phyloP scores from a whole-genome alignment of 1,140 invertebrate species.

The Tribolium castaneum region DNA sequence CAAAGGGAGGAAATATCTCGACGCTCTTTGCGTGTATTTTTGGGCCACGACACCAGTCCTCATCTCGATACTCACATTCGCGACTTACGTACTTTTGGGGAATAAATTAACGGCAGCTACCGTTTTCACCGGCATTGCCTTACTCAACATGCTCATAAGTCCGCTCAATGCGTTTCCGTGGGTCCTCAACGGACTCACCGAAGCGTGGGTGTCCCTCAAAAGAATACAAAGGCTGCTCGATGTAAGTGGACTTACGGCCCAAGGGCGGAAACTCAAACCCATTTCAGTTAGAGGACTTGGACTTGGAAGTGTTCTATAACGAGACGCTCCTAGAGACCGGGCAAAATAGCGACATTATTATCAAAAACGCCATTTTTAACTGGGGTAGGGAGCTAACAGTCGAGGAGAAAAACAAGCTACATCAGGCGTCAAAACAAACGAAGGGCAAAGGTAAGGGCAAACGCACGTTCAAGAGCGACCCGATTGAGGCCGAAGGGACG shows the following conservation, averaged over 20 bases:
- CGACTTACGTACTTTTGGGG: conserved; percentile 86
- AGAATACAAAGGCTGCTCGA: conserved; percentile 81
- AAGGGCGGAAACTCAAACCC: too few species aligned
- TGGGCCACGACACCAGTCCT: conserved; percentile 99
- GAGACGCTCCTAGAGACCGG: conserved; percentile 42
- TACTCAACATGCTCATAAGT: conserved; percentile 95
- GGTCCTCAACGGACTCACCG: conserved; percentile 96
- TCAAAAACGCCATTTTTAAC: conserved; percentile 63
- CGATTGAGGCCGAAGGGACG: conserved; percentile 43
- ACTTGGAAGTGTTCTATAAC: conserved; percentile 65
- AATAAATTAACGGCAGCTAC: conserved; percentile 86
- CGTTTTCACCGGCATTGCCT: conserved; percentile 93
- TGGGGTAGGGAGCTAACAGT: conserved; percentile 60
- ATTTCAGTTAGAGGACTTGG: conserved; percentile 73
- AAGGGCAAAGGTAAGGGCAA: conserved; percentile 68
- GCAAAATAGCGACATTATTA: conserved; percentile 55
- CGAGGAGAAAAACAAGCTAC: conserved; percentile 54
- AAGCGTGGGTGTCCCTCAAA: conserved; percentile 91
- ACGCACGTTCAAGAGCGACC: conserved; percentile 41
- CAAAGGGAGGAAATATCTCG: conserved; percentile 92
- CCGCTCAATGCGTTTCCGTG: conserved; percentile 98
- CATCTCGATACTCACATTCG: conserved; percentile 93
- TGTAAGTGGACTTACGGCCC: conserved; percentile 63
- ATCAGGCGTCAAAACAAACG: conserved; percentile 38
- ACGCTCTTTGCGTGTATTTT: conserved; percentile 98